Conservation (phyloP, 2,797 vertebrate genomes). For the Champsocephalus esox region DNA sequence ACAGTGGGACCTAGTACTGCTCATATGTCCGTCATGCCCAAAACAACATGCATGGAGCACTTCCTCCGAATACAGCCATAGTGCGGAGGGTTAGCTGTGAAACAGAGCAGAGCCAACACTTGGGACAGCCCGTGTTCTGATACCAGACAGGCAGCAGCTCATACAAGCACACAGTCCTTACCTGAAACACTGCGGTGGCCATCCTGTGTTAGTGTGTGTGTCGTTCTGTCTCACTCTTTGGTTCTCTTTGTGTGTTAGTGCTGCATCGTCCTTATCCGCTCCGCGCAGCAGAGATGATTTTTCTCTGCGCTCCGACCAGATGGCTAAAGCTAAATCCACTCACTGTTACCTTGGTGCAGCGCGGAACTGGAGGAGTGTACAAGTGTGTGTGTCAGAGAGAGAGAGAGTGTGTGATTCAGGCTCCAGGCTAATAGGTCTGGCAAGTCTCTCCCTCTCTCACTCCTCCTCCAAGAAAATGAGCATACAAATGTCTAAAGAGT, state of each 20-base stretch:
- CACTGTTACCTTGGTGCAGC: constrained; percentile 72
- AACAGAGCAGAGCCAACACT: constrained; percentile 22
- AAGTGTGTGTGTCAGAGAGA: constrained; percentile 45
- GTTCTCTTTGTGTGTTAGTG: constrained; percentile 57
- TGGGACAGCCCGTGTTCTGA: constrained; percentile 38
- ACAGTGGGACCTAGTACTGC: background rate
- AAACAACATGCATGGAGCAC: constrained; percentile 45
- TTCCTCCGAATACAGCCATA: constrained; percentile 46
- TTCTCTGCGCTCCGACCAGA: constrained; percentile 57
- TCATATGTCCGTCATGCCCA: constrained; percentile 8
- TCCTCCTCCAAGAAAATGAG: constrained; percentile 70
- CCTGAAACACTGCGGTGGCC: constrained; percentile 88
- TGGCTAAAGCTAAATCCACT: constrained; percentile 72
- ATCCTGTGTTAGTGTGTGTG: constrained; percentile 69
- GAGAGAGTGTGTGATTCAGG: constrained; percentile 57
- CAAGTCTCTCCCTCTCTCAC: constrained; percentile 58
- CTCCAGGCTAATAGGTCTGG: constrained; percentile 68
- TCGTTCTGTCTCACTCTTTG: constrained; percentile 45
- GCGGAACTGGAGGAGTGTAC: constrained; percentile 53
- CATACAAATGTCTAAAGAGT: constrained; percentile 75
- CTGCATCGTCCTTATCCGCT: constrained; percentile 70
- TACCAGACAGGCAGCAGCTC: constrained; percentile 42
- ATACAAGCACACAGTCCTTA: constrained; percentile 67
- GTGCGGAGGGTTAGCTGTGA: constrained; percentile 38
- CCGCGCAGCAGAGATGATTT: constrained; percentile 58